Conservation (phyloP, 92 coral and sea anemone genomes). For the Nematostella vectensis region DNA sequence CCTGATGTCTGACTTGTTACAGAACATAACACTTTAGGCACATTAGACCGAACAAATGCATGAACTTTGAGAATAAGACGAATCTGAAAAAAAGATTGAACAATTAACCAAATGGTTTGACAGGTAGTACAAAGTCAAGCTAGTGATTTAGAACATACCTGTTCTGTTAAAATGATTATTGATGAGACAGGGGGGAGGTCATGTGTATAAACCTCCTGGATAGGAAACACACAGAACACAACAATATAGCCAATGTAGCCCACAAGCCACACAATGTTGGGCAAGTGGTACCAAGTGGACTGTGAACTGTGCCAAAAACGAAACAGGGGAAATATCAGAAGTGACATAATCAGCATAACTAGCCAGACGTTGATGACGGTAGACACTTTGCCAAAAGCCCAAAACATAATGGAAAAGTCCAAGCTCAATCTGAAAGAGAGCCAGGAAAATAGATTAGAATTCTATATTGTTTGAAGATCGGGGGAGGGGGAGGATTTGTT, state of each 20-base stretch:
- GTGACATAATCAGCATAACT: constrained; percentile 69
- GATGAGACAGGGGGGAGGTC: constrained; percentile 89
- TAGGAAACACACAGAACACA: constrained; percentile 65
- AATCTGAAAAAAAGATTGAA: constrained; percentile 32
- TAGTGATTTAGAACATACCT: constrained; percentile 71
- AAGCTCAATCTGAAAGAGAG: constrained; percentile 48
- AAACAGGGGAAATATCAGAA: constrained; percentile 73
- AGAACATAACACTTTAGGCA: constrained; percentile 54
- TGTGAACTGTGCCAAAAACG: constrained; percentile 65
- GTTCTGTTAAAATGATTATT: constrained; percentile 78
- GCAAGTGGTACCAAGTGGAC: constrained; percentile 43
- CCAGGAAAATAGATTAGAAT: neutral
- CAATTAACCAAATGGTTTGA: neutral
- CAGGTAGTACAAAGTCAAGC: no score
- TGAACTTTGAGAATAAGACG: constrained; percentile 81
- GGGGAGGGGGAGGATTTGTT: no score
- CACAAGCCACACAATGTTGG: constrained; percentile 56
- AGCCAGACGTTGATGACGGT: constrained; percentile 81
- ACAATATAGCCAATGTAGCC: constrained; percentile 41
- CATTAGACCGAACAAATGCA: constrained; percentile 86
- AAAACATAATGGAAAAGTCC: constrained; percentile 59
- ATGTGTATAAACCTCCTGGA: constrained; percentile 63
- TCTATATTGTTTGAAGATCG: no score
- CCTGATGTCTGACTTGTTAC: constrained; percentile 6
- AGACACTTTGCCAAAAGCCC: constrained; percentile 95